Base-by-base conservation (phyloP, 2,888 invertebrate genomes). In the Agrotis segetum region DNA sequence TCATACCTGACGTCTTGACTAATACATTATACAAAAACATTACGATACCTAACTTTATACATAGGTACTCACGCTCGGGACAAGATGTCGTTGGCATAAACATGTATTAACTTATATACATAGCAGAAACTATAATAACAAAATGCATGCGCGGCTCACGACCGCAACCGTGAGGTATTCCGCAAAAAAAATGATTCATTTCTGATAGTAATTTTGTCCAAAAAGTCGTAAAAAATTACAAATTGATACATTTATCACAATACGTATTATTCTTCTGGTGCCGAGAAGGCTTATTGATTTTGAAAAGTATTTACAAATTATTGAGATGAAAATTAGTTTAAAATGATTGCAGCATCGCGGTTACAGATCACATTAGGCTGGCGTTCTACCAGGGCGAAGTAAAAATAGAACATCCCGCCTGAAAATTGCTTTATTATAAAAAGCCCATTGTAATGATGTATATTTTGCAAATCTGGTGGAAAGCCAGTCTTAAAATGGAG, bases 1-100 rank as follows among this genome's bases (percentile, higher is more conserved):
- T 88, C 85, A 71, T 75, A 69, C 71, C 69, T 68, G 68, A 79
- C 74, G 68, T 77, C 52, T 70, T 67, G 81, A 79, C 75, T 69
- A 73, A 83, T 74, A 76, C 85, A 88, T 24, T 24, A 24, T 86
- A 90, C 90, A 79, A 87, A 91, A 92, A 92, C 87, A 71, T 88
- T 91, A 91, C 86, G 91, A 80, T 87, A 87, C 85, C 85, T 86
- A 85, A 24, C 73, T 74, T 40, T 75, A 79, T 74, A 71, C 56
- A 73, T 83, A 87, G 84, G 84, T 87, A 83, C 71, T 81, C 75
- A 85, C 86, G 84, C 73, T 74, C 67, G 77, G 80, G 81, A 83
- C 78, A 85, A 82, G 76, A 84, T 73, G 82, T 77, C 76, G 77
- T 68, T 64, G 84, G 77, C 77, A 82, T 75, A 78, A 53, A 79